phyloP scores from a whole-genome alignment of 2,113 vertebrate genomes.

The Felis chaus region DNA sequence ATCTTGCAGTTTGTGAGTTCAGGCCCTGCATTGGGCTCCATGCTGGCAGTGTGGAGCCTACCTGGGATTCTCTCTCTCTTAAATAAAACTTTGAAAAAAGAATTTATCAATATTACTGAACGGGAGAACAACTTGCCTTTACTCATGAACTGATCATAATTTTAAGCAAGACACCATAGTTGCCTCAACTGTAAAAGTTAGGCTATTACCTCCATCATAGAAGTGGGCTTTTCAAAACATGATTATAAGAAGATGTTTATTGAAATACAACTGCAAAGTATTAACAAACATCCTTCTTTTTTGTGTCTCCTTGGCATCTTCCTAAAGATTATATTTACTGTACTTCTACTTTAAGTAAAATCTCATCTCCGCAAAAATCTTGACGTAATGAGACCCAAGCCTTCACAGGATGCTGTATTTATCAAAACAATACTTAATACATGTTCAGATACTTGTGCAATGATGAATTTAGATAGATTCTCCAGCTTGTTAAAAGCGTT shows the following conservation, averaged over 20 bases:
- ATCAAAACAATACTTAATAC: neutral
- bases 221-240: neutral
- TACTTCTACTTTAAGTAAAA: conserved; percentile 8
- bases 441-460: neutral
- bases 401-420: neutral
- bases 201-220: neutral
- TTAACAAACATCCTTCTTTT: neutral
- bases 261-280: neutral
- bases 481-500: neutral
- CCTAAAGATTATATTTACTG: neutral
- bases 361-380: neutral
- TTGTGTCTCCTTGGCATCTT: neutral
- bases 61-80: no score
- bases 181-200: neutral
- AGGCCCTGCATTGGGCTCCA: no score
- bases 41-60: no score
- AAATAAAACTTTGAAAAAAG: neutral
- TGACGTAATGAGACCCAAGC: neutral
- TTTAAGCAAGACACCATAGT: neutral
- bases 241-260: neutral
- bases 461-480: neutral
- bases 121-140: neutral
- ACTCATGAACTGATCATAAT: neutral
- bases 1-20: no score
- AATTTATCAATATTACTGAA: neutral